These are phyloP conservation scores for Coleophora deauratella DNA, from an alignment of 2,888 invertebrate genomes.

Conservation along the genomic window DNA sequence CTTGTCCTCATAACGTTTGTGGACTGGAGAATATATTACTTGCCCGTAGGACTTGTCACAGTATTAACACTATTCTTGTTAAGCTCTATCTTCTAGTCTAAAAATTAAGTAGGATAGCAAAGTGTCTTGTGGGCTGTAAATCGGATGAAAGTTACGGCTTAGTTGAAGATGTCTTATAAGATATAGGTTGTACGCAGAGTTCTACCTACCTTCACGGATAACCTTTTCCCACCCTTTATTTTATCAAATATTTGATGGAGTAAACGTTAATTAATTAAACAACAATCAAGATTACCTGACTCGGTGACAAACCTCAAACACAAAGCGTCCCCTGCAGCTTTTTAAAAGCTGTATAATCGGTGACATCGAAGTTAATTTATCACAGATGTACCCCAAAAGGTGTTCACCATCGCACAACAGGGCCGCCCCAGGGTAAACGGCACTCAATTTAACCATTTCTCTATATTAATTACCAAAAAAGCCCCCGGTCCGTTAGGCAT, in stretches of 20 bases:
- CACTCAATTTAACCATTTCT: slow-evolving; percentile 51
- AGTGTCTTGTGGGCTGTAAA: too few relatives aligned
- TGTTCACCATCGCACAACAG: slow-evolving; percentile 34
- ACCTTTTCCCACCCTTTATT: too few relatives aligned
- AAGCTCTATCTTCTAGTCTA: neutral
- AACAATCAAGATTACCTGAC: too few relatives aligned
- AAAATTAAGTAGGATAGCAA: neutral
- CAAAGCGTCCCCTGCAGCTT: slow-evolving; percentile 2
- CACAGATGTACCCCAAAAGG: slow-evolving; percentile 38
- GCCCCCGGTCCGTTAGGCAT: slow-evolving; percentile 42
- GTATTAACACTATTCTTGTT: too few relatives aligned
- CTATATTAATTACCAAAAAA: slow-evolving; percentile 57
- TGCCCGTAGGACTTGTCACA: too few relatives aligned
- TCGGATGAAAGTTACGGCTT: neutral
- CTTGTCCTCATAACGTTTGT: too few relatives aligned
- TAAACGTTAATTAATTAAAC: too few relatives aligned
- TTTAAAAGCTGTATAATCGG: slow-evolving; percentile 21
- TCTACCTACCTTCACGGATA: too few relatives aligned
- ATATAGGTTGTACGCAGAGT: too few relatives aligned
- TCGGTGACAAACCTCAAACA: neutral
- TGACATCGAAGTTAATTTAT: slow-evolving; percentile 38
- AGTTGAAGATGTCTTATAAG: neutral
- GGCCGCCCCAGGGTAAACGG: slow-evolving; percentile 48
- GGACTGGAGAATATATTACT: too few relatives aligned
- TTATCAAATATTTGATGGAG: too few relatives aligned